Conservation (phyloP, 1,140 invertebrate genomes). For the Rhyzopertha dominica region DNA sequence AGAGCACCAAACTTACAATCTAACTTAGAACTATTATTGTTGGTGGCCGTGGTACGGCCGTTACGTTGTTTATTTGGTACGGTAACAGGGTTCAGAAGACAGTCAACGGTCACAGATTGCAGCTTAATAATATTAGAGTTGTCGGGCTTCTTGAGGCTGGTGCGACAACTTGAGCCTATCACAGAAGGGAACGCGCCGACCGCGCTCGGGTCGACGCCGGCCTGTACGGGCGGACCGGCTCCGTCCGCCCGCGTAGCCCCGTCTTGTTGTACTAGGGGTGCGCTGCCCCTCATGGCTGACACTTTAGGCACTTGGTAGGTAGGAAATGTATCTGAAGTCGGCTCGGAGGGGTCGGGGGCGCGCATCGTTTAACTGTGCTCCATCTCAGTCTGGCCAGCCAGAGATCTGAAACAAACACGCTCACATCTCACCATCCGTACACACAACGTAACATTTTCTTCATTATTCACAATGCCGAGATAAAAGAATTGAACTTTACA, state of each 20-base stretch:
- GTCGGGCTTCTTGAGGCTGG: slow-evolving; percentile 29
- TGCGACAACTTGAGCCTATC: slow-evolving; percentile 63
- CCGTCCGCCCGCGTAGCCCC: slow-evolving; percentile 42
- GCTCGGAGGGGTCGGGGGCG: slow-evolving; percentile 46
- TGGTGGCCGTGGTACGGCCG: slow-evolving; percentile 52
- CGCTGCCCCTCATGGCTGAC: slow-evolving; percentile 47
- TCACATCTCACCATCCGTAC: too few species aligned
- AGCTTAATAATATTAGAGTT: slow-evolving; percentile 58
- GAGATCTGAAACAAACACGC: slow-evolving; percentile 42
- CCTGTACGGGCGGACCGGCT: slow-evolving; percentile 45
- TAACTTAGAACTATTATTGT: slow-evolving; percentile 45
- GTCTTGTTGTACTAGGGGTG: slow-evolving; percentile 45
- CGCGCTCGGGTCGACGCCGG: slow-evolving; percentile 31
- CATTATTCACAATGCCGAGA: too few species aligned
- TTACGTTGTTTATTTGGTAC: slow-evolving; percentile 60
- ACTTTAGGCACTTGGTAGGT: slow-evolving; percentile 48
- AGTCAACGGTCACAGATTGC: slow-evolving; percentile 62
- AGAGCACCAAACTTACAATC: slow-evolving; percentile 47
- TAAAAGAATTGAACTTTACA: background rate
- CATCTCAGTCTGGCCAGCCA: slow-evolving; percentile 48
- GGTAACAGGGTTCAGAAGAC: slow-evolving; percentile 62
- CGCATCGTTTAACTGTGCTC: slow-evolving; percentile 46
- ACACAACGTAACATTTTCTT: too few species aligned
- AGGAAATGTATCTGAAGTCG: slow-evolving; percentile 46
- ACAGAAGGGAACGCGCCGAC: slow-evolving; percentile 52